Base-by-base conservation (phyloP, 2,888 invertebrate genomes). In the Oasisia sp. region DNA sequence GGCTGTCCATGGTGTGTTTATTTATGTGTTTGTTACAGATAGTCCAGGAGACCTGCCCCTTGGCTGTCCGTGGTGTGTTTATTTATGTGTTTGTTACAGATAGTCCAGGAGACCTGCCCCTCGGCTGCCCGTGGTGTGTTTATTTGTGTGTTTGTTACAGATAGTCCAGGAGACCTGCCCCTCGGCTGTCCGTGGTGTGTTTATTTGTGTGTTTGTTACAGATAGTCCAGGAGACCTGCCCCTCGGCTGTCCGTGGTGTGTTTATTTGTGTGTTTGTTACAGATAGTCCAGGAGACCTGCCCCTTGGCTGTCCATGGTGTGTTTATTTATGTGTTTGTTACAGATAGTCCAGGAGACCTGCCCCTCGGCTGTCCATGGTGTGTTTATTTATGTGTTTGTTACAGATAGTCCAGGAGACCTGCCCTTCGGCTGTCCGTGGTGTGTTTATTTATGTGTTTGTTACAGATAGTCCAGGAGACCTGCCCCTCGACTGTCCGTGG, bases 71-170 rank as follows among this genome's bases (percentile, higher is more conserved):
- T 74, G 19, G 27, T 74, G n/a, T 74, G 14, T 74, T 19, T 74
- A 19, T 1, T 19, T 19, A 0, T 74, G 74, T 74, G 74, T 74
- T 74, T 74, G 74, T 14, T 74, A 27, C 74, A 74, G 74, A 27
- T 27, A 74, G 74, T 74, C 74, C 74, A 74, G 74, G 74, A 74
- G 74, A 74, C 74, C 74, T 74, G 74, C 74, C 74, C 56, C 74
- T 74, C 27, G 74, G 74, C 74, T 74, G 74, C 27, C 74, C 19
- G 0, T 74, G 19, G 74, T 74, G 27, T 74, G 14, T 74, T 19
- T 74, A 19, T 14, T 19, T 19, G 27, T 74, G 74, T 74, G 74
- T 74, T 74, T 74, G 74, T 14, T 19, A 0, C 74, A 74, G 74
- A 19, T 27, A 74, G 74, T 74, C 74, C 74, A 74, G 74, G 74